Evolutionary conservation across 2,888 invertebrate species (phyloP).

Genomic region (Polyommatus icarus): DNA sequence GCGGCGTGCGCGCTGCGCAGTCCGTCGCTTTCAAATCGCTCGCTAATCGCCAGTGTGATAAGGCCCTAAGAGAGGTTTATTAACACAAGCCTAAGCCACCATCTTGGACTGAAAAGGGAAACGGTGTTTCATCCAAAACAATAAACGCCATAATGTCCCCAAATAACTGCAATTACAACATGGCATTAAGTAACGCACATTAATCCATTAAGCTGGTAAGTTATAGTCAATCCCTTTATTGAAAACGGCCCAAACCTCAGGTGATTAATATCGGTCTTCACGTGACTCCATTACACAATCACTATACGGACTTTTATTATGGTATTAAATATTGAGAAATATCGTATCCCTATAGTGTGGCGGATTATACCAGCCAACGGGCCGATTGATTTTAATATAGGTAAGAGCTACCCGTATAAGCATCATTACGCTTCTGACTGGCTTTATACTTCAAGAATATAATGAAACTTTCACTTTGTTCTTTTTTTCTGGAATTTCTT

Average conservation of each 20-base stretch:
- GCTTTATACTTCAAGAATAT: too few species aligned
- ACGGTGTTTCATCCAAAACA: neutral
- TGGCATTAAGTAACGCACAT: constrained; percentile 19
- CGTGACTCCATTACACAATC: constrained; percentile 44
- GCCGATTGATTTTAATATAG: neutral
- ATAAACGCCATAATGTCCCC: neutral
- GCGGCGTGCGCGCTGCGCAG: too few species aligned
- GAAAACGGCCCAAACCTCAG: constrained; percentile 51
- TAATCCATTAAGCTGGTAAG: constrained; percentile 39
- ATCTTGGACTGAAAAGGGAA: neutral
- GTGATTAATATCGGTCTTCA: constrained; percentile 46
- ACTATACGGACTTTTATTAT: constrained; percentile 28
- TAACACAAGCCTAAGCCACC: neutral
- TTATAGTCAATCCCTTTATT: constrained; percentile 56
- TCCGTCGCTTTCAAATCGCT: too few species aligned
- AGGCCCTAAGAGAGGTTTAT: too few species aligned
- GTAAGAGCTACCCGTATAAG: too few species aligned
- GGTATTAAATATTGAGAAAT: constrained; percentile 24
- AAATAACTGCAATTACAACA: constrained; percentile 22
- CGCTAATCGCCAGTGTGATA: too few species aligned
- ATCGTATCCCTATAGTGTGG: neutral
- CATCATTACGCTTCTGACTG: too few species aligned
- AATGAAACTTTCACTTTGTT: too few species aligned
- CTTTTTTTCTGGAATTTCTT: too few species aligned
- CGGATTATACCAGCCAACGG: neutral